These are phyloP conservation scores for Dynastes hyllus DNA, from an alignment of 2,888 invertebrate species.

Conservation along the genomic window DNA sequence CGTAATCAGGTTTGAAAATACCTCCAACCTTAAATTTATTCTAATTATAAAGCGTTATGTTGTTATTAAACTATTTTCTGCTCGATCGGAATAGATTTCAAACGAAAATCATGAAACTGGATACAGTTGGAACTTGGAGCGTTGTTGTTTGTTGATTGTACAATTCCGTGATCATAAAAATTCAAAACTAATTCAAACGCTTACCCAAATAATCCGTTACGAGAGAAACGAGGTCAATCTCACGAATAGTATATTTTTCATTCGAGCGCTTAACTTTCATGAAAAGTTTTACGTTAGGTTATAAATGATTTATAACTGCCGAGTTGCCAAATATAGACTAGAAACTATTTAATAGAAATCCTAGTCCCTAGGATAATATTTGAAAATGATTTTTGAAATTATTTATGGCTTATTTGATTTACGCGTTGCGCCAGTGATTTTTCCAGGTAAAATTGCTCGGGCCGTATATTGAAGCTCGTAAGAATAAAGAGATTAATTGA, in stretches of 20 bases:
- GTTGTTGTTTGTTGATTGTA: conserved; percentile 4
- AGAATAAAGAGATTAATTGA: too few species aligned
- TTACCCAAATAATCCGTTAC: neutral
- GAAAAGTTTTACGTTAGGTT: neutral
- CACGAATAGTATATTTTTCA: neutral
- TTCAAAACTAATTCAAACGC: neutral
- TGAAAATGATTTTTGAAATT: too few species aligned
- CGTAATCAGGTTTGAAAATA: neutral
- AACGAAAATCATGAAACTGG: neutral
- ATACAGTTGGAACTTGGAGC: neutral
- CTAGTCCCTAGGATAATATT: too few species aligned
- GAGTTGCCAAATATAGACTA: too few species aligned
- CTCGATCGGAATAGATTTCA: conserved; percentile 1
- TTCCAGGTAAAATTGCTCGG: too few species aligned
- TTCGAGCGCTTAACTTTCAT: neutral
- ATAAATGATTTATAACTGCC: neutral
- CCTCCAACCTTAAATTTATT: neutral
- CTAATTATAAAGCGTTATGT: neutral
- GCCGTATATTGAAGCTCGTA: too few species aligned
- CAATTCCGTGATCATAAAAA: conserved; percentile 5
- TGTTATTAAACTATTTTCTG: neutral
- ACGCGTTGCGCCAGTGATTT: too few species aligned
- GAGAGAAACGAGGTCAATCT: neutral
- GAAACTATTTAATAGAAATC: too few species aligned
- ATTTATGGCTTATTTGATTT: too few species aligned